Conservation (phyloP, 1,140 invertebrate species). For the Phymastichus coffea region DNA sequence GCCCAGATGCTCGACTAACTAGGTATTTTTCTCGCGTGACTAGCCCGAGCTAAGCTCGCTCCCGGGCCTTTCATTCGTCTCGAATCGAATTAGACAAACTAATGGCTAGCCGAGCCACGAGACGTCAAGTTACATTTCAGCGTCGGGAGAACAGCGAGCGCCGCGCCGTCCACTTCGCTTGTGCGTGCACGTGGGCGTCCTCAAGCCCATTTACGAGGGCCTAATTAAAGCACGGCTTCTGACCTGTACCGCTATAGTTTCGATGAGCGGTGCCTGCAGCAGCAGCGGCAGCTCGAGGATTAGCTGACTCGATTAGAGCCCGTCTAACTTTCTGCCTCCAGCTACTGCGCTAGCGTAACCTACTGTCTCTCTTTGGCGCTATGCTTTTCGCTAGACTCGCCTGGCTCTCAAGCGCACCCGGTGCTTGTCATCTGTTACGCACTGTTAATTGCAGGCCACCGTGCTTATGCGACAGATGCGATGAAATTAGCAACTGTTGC, state of each 20-base stretch:
- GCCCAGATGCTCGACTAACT: too few species aligned
- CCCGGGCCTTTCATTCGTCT: conserved; percentile 3
- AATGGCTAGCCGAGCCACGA: conserved; percentile 13
- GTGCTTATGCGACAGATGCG: not conserved
- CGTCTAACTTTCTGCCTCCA: conserved; percentile 20
- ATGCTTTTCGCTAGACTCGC: not conserved
- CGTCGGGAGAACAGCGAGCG: not conserved
- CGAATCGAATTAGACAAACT: conserved; percentile 18
- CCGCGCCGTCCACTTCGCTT: conserved; percentile 23
- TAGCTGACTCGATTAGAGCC: conserved; percentile 34
- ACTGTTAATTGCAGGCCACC: not conserved
- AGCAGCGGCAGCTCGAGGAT: conserved; percentile 9
- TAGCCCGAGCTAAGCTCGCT: too few species aligned
- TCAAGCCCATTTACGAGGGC: conserved; percentile 11
- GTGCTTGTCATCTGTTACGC: conserved; percentile 9
- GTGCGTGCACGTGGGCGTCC: conserved; percentile 17
- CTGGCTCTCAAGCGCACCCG: not conserved
- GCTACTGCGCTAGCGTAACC: conserved; percentile 1
- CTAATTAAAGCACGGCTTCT: conserved; percentile 33
- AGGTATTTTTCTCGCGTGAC: too few species aligned
- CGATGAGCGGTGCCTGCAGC: not conserved
- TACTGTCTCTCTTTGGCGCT: not conserved
- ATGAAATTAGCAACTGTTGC: conserved; percentile 17
- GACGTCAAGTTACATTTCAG: not conserved
- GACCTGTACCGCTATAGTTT: conserved; percentile 1